Evolutionary conservation across 2,797 vertebrate species (phyloP).

Genomic region (Sebastes nivosus): DNA sequence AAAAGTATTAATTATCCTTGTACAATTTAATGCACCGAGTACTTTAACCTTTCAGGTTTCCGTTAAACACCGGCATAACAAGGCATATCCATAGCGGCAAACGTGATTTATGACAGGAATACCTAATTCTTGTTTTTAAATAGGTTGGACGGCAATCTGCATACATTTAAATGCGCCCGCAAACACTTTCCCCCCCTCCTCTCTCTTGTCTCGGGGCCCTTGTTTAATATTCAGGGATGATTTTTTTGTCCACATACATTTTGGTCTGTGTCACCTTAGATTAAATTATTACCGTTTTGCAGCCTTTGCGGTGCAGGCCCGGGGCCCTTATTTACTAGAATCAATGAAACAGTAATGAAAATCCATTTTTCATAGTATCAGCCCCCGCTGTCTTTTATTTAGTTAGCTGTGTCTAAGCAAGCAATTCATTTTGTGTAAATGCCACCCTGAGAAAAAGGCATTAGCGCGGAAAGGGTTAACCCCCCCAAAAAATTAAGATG

Average conservation of each 20-base stretch:
- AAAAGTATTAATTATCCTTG: slow-evolving; percentile 99
- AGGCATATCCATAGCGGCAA: slow-evolving; percentile 96
- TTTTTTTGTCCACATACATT: slow-evolving; percentile 99
- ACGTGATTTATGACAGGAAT: slow-evolving; percentile 99
- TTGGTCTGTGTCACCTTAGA: slow-evolving; percentile 99
- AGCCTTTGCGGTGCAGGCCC: slow-evolving; percentile 93
- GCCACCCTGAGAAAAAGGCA: slow-evolving; percentile 91
- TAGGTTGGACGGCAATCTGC: slow-evolving; percentile 99
- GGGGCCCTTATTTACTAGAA: slow-evolving; percentile 99
- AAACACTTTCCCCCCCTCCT: slow-evolving; percentile 81
- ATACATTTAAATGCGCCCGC: slow-evolving; percentile 97
- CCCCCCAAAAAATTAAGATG: slow-evolving; percentile 83
- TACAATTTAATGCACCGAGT: slow-evolving; percentile 99
- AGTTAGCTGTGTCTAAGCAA: slow-evolving; percentile 99
- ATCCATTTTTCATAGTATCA: slow-evolving; percentile 99
- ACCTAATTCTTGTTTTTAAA: slow-evolving; percentile 99
- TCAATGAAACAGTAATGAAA: slow-evolving; percentile 99
- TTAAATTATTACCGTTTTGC: slow-evolving; percentile 99
- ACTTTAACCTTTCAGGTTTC: slow-evolving; percentile 99
- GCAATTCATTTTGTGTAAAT: slow-evolving; percentile 99
- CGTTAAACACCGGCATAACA: slow-evolving; percentile 98
- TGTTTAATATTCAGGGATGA: slow-evolving; percentile 99
- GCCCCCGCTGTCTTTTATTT: slow-evolving; percentile 98
- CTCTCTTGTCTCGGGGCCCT: slow-evolving; percentile 93
- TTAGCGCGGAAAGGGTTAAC: slow-evolving; percentile 91